Evolutionary conservation across 2,113 vertebrate genomes (phyloP).

Genomic region (Urocitellus parryii): DNA sequence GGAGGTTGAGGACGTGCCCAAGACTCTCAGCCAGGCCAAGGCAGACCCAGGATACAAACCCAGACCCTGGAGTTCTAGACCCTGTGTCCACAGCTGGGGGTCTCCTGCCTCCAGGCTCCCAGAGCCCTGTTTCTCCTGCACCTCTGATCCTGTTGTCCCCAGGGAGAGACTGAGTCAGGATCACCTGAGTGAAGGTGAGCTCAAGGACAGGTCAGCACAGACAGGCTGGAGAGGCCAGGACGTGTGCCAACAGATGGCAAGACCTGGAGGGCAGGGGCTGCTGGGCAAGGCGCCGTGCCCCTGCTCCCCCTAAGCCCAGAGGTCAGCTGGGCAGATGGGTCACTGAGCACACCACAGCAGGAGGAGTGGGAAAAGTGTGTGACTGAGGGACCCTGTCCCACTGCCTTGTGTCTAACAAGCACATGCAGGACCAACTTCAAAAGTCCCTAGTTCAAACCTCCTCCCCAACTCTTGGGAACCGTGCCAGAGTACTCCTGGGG

Average conservation of each 20-base stretch:
- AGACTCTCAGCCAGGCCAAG: background rate
- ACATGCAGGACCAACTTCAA: too few relatives aligned
- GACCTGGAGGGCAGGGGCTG: background rate
- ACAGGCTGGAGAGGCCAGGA: background rate
- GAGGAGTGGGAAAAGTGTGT: background rate
- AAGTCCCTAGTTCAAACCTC: background rate
- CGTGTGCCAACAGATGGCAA: background rate
- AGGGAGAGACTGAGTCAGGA: accelerated
- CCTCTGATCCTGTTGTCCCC: background rate
- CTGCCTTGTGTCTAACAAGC: background rate
- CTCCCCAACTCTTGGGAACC: background rate
- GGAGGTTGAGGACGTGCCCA: background rate
- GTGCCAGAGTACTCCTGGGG: background rate
- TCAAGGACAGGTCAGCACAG: background rate
- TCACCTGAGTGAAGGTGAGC: background rate
- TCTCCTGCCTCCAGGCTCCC: background rate
- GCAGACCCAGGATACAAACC: background rate
- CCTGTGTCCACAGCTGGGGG: background rate
- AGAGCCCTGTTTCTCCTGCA: background rate
- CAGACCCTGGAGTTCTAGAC: background rate
- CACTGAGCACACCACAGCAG: accelerated
- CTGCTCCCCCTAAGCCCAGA: accelerated
- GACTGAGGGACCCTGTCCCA: background rate
- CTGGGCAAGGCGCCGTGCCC: accelerated
- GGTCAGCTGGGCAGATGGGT: background rate